Base-by-base conservation (phyloP, 2,888 invertebrate species). In the Scotopteryx bipunctaria region DNA sequence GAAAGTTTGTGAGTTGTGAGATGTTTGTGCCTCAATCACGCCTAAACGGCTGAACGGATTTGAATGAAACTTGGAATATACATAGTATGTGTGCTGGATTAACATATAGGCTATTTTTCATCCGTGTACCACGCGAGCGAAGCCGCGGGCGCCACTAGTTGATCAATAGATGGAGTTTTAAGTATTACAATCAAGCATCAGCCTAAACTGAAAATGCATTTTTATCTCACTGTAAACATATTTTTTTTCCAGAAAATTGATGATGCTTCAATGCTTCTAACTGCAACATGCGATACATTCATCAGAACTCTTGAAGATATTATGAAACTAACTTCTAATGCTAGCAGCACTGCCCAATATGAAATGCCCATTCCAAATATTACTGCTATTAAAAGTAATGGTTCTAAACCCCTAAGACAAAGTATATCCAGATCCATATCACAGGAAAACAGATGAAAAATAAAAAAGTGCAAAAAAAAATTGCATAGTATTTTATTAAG, bases 271-370 rank as follows among this genome's bases (percentile, higher is more conserved):
- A 93, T 93, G 71, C 88, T 95, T 59, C 82, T 96, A 25, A 93
- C 93, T 54, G 94, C 94, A 31, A 96, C 96, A 42, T 96, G 96
- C 91, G 96, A 96, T 84, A 95, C 95, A 21, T 96, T 96, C 78
- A 95, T 96, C 60, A 92, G 93, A 75, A 95, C 95, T 14, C 86
- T 96, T 64, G 96, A 96, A 81, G 95, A 95, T 64, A 95, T 95
- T 66, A 94, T 96, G 93, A 92, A 92, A 75, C 74, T 93, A 41
- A 86, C 92, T 15, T 90, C 91, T 35, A 71, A 65, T 49, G 61
- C 71, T 27, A 71, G 71, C 53, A 62, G 55, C 13, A 75, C 69
- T 59, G 53, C 67, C 52, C 61, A 78, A 13, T 86, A 77, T 57
- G 89, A 89, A 67, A 85, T 86, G 77, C 81, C 81, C 9, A 50